These are phyloP conservation scores for Actinopyga echinites DNA, from an alignment of 53 echinoderm and acorn worm species.

Conservation along the genomic window DNA sequence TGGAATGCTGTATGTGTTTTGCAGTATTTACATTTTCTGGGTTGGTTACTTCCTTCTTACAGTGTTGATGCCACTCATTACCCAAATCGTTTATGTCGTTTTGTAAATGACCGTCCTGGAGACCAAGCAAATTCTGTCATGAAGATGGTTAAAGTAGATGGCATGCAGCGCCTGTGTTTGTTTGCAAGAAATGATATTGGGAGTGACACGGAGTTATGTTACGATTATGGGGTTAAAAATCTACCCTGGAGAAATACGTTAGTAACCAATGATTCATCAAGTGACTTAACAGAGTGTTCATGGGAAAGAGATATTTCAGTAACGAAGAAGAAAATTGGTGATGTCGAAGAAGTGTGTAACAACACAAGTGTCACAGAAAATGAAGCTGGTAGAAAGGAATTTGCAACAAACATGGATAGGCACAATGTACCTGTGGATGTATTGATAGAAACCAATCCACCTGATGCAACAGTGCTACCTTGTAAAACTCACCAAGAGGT, in stretches of 20 bases:
- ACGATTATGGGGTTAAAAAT: slow-evolving; percentile 4
- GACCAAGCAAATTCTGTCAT: neutral
- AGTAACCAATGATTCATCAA: neutral
- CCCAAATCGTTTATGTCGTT: neutral
- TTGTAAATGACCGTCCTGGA: slow-evolving; percentile 9
- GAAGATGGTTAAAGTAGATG: neutral
- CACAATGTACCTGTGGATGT: too few species aligned
- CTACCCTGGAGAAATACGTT: slow-evolving; percentile 9
- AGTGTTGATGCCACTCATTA: slow-evolving; percentile 21
- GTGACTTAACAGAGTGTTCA: neutral
- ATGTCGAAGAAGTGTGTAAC: too few species aligned
- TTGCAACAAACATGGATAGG: too few species aligned
- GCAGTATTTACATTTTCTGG: too few species aligned
- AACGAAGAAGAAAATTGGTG: too few species aligned
- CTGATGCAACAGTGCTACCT: too few species aligned
- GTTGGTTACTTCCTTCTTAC: slow-evolving; percentile 6
- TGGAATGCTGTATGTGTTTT: too few species aligned
- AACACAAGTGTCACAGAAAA: too few species aligned
- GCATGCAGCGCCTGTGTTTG: neutral
- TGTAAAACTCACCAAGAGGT: too few species aligned
- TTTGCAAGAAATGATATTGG: slow-evolving; percentile 1
- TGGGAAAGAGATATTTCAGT: too few species aligned
- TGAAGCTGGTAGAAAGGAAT: too few species aligned
- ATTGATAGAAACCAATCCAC: too few species aligned
- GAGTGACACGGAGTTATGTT: neutral